Evolutionary conservation across 92 coral and sea anemone species (phyloP), one percentile per base, ranked within the genome.

Genomic region (Epizoanthus rinbou): DNA sequence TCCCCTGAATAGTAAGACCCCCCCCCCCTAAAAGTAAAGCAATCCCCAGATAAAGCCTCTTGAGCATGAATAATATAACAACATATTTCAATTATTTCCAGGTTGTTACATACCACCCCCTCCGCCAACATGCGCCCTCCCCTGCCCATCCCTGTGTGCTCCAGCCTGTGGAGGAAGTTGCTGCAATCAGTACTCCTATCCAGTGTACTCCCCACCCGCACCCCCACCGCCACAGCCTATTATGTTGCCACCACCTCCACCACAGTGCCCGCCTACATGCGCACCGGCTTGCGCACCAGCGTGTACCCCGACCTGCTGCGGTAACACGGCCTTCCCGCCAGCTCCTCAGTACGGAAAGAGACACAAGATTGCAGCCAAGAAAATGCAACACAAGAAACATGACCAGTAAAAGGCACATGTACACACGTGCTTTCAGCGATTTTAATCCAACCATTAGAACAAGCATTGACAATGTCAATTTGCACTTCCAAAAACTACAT

Each of bases 271-370:
- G 2, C 58, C 82, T 7, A 19, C 82, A 1, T 78, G 82, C 18
- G 82, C 82, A 0, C 82, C 82, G 37, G 82, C 82, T 3, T 78
- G 82, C 8, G 82, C 82, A 11, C 82, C 82, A 8, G 82, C 82
- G 22, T 78, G 82, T 31, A 35, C 82, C 11, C 82, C 71, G 43
- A 78, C 71, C 17, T 78, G 82, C 82, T 78, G 82, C 4, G 18
- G 22, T 5, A 78, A 78, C 57, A 78, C 82, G 15, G 66, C 66
- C 58, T 78, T 59, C 73, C 73, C 73, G 3, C 50, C 33, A 60
- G 22, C 66, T 10, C 23, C 37, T 11, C 68, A 37, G 15, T 78
- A 62, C 15, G 82, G 82, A 57, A 78, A 78, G 59, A 62, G 82
- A 41, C 71, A 78, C 39, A 15, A 78, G 28, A 78, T 69, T n/a